Evolutionary conservation across 2,797 vertebrate genomes (phyloP), one percentile per base, ranked within the genome.

Genomic region (Scleropages formosus): DNA sequence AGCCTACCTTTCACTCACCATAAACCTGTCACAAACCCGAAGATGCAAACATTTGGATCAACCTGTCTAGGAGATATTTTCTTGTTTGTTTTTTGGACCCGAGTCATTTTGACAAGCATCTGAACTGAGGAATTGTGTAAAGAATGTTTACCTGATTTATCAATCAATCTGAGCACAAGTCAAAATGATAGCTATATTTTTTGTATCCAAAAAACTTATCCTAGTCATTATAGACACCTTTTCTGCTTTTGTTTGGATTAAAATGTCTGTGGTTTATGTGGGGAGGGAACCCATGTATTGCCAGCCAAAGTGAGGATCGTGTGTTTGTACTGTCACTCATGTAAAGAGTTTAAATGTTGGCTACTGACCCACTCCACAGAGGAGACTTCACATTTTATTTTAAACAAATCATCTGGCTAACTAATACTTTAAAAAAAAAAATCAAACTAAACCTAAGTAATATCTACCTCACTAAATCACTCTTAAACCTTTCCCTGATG

Each of bases 391-490:
- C 60, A 85, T 86, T 87, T 87, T 87, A 87, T 87, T 84, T 84
- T 83, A 88, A 86, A 85, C 80, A 83, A 87, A 84, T 88, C 83
- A 88, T 86, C 82, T 84, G 86, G 87, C 88, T 85, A 89, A 84
- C 88, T 85, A 79, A 88, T 91, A 89, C 89, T 88, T 88, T 85
- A 89, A 88, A 87, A 88, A 85, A 85, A 84, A 89, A 87, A 85
- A 86, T 71, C 31, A 62, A 89, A 87, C 84, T 83, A 89, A 88
- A 86, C 90, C 80, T 87, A 90, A 88, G 87, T 91, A 62, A 85
- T 90, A 88, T 92, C 91, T 92, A 91, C 91, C 91, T 92, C 91
- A 92, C 87, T 86, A 86, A 85, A 89, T 84, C 82, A 81, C 86
- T 87, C 84, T 88, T 82, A 87, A 86, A 78, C 72, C 75, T 83